These are phyloP conservation scores for Hedya salicella DNA, from an alignment of 2,888 invertebrate species.

Conservation along the genomic window DNA sequence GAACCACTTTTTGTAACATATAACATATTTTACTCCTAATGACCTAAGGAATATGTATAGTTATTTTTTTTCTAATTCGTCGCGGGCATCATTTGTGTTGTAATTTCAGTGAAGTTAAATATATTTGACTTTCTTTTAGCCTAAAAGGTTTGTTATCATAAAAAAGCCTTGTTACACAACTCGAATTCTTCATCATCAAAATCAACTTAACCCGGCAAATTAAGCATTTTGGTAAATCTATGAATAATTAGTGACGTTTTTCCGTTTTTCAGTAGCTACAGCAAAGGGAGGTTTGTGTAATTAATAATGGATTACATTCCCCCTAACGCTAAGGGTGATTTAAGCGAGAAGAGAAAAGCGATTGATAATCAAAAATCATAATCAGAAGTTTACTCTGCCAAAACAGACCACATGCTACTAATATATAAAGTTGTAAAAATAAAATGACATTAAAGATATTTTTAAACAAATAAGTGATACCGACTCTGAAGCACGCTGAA, in stretches of 20 bases:
- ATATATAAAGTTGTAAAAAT: too few relatives aligned
- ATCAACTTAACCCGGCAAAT: constrained; percentile 12
- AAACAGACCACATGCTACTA: too few relatives aligned
- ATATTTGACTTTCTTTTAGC: neutral
- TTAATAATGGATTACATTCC: constrained; percentile 46
- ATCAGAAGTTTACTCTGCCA: too few relatives aligned
- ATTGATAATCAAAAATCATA: neutral
- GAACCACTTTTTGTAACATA: too few relatives aligned
- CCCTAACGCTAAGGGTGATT: constrained; percentile 17
- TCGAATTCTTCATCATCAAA: constrained; percentile 9
- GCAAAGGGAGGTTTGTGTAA: constrained; percentile 36
- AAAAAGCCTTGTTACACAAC: neutral
- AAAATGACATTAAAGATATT: too few relatives aligned
- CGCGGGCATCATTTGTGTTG: too few relatives aligned
- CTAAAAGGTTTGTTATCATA: neutral
- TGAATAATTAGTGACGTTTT: constrained; percentile 40
- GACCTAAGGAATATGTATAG: too few relatives aligned
- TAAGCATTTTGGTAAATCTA: constrained; percentile 29
- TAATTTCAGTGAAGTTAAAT: neutral
- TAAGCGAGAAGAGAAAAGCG: constrained; percentile 5
- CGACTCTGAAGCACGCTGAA: too few relatives aligned
- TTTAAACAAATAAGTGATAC: too few relatives aligned
- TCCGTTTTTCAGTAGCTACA: constrained; percentile 19
- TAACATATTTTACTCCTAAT: too few relatives aligned
- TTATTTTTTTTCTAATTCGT: too few relatives aligned